Percentiles rank a stretch among this genome's conserved stretches.
These are phyloP conservation scores for Chauna torquata DNA, from an alignment of 2,113 vertebrate species.

Conservation along the genomic window DNA sequence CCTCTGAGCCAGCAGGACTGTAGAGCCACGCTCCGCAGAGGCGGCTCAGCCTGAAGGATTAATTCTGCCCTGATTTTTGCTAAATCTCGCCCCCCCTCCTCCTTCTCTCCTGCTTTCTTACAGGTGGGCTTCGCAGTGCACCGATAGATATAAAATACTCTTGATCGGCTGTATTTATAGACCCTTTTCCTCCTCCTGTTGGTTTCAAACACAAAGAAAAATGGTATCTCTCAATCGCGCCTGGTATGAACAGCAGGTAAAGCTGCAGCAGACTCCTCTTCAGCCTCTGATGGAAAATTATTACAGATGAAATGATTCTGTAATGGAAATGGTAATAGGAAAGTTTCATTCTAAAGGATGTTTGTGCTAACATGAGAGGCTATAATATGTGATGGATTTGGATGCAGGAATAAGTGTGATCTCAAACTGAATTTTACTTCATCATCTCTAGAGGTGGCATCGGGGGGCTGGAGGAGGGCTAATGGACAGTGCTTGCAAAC, in stretches of 20 bases:
- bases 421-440: conserved; percentile 36
- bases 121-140: conserved; percentile 67
- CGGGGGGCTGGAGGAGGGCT: not conserved
- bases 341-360: conserved; percentile 52
- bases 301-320: conserved; percentile 67
- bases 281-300: conserved; percentile 64
- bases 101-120: conserved; percentile 60
- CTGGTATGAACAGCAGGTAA: conserved; percentile 67
- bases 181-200: conserved; percentile 51
- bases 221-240: conserved; percentile 58
- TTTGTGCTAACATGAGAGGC: conserved; percentile 34
- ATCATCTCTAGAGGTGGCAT: conserved; percentile 43
- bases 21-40: not conserved
- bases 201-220: conserved; percentile 79
- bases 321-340: conserved; percentile 61
- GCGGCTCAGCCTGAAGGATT: conserved; percentile 55
- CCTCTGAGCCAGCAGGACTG: conserved; percentile 4
- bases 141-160: conserved; percentile 67
- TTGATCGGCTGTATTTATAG: conserved; percentile 73
- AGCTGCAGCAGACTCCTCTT: conserved; percentile 54
- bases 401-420: conserved; percentile 5
- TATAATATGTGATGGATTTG: conserved; percentile 34
- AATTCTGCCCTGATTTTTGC: conserved; percentile 22
- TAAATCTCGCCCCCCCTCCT: conserved; percentile 30
- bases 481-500: not conserved